Evolutionary conservation across 2,797 vertebrate species (phyloP).

Genomic region (Fistularia tabacaria): DNA sequence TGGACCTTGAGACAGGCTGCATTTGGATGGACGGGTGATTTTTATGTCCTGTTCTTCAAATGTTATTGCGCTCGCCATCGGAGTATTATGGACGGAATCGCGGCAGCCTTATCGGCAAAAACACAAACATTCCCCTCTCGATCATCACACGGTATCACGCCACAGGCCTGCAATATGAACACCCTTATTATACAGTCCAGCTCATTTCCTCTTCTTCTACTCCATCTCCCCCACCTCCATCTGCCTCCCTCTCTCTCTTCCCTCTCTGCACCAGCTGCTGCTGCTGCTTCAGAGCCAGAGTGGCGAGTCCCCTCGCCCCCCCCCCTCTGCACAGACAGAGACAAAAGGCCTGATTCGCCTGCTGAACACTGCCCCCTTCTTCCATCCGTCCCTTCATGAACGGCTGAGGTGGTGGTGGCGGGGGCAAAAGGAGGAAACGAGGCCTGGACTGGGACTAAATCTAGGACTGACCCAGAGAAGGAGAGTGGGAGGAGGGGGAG

Average conservation of each 20-base stretch:
- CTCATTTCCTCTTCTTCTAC: constrained; percentile 50
- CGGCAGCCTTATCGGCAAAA: background rate
- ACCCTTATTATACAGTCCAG: constrained; percentile 22
- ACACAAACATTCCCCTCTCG: background rate
- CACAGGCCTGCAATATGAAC: constrained; percentile 23
- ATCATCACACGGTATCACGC: background rate
- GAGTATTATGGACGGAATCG: background rate
- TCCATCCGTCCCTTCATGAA: constrained; percentile 61
- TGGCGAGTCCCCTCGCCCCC: constrained; percentile 67
- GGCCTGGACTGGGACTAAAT: constrained; percentile 65
- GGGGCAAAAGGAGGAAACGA: constrained; percentile 56
- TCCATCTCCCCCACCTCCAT: constrained; percentile 46
- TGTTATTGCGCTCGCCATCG: too few species aligned
- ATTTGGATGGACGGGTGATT: too few species aligned
- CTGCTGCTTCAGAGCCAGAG: constrained; percentile 62
- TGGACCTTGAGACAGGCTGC: too few species aligned
- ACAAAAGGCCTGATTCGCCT: constrained; percentile 81
- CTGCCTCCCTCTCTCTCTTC: constrained; percentile 45
- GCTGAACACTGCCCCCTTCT: constrained; percentile 77
- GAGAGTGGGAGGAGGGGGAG: constrained; percentile 34
- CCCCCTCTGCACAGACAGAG: constrained; percentile 64
- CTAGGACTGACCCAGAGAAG: constrained; percentile 67
- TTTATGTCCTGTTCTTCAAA: too few species aligned
- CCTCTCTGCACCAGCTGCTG: constrained; percentile 71
- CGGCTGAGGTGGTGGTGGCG: constrained; percentile 33